Percentiles rank a stretch among this genome's conserved stretches.
Evolutionary conservation across 2,888 invertebrate species (phyloP).

Genomic region (Ecliptopera silaceata): DNA sequence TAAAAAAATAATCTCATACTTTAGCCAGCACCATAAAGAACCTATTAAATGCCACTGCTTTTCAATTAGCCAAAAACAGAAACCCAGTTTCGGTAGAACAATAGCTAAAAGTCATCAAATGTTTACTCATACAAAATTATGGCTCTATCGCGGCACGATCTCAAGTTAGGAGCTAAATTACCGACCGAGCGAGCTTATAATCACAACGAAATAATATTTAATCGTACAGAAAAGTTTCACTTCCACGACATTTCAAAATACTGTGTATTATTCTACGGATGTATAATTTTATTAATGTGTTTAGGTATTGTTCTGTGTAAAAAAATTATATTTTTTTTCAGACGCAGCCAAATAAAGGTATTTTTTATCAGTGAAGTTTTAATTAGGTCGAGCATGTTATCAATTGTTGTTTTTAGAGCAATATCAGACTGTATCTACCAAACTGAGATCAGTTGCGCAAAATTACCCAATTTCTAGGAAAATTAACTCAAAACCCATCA

Average conservation of each 20-base stretch:
- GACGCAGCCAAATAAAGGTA: too few species aligned
- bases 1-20: not conserved
- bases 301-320: not conserved
- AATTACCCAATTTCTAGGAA: not conserved
- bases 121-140: slow-evolving; percentile 39
- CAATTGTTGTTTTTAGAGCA: too few species aligned
- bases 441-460: too few species aligned
- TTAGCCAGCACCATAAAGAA: slow-evolving; percentile 13
- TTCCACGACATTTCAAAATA: slow-evolving; percentile 18
- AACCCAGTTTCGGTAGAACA: slow-evolving; percentile 21
- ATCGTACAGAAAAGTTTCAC: slow-evolving; percentile 26
- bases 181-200: slow-evolving; percentile 42
- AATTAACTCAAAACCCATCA: not conserved
- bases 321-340: too few species aligned
- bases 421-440: too few species aligned
- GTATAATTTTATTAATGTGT: not conserved
- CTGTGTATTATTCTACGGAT: slow-evolving; percentile 5
- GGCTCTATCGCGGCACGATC: slow-evolving; percentile 53
- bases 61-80: slow-evolving; percentile 25
- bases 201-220: slow-evolving; percentile 20
- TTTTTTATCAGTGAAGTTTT: too few species aligned
- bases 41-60: slow-evolving; percentile 7
- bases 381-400: too few species aligned
- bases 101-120: slow-evolving; percentile 24
- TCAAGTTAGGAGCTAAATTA: slow-evolving; percentile 65